These are phyloP conservation scores for Lithobates sylvaticus DNA, from an alignment of 2,797 vertebrate genomes.

Conservation along the genomic window DNA sequence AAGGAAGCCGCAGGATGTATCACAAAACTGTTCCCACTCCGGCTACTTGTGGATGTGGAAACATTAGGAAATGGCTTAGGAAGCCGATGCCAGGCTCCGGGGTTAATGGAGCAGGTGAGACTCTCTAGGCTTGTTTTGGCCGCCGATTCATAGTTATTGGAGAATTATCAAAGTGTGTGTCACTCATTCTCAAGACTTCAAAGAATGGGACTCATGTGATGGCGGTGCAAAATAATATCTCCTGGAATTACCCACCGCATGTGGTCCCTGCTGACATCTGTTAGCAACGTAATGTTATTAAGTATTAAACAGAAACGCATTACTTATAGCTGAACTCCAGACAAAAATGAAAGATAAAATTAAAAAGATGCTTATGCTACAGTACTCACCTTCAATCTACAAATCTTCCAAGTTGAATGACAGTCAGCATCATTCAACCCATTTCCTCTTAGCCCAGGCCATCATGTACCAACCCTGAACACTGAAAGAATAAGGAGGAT, in stretches of 20 bases:
- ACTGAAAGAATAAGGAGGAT: too few species aligned
- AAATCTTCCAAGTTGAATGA: too few species aligned
- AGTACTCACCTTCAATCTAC: too few species aligned
- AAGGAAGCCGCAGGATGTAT: conserved; percentile 72
- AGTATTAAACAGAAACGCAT: too few species aligned
- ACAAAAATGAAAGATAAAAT: too few species aligned
- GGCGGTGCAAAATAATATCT: conserved; percentile 71
- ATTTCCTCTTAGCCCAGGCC: too few species aligned
- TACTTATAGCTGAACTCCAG: too few species aligned
- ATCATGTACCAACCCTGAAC: too few species aligned
- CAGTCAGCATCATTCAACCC: too few species aligned
- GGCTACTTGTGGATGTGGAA: conserved; percentile 89
- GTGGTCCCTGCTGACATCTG: not conserved
- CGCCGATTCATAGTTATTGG: conserved; percentile 76
- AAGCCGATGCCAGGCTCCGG: conserved; percentile 92
- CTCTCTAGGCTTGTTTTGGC: conserved; percentile 88
- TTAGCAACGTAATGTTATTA: not conserved
- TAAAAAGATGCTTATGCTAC: too few species aligned
- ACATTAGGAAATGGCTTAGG: conserved; percentile 87
- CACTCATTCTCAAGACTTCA: conserved; percentile 77
- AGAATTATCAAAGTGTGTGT: conserved; percentile 82
- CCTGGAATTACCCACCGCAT: conserved; percentile 63
- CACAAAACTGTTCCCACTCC: conserved; percentile 76
- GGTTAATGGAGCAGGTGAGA: conserved; percentile 89
- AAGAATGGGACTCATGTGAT: conserved; percentile 71